Base-by-base conservation (phyloP, 2,113 vertebrate genomes). In the Phyllopteryx taeniolatus region DNA sequence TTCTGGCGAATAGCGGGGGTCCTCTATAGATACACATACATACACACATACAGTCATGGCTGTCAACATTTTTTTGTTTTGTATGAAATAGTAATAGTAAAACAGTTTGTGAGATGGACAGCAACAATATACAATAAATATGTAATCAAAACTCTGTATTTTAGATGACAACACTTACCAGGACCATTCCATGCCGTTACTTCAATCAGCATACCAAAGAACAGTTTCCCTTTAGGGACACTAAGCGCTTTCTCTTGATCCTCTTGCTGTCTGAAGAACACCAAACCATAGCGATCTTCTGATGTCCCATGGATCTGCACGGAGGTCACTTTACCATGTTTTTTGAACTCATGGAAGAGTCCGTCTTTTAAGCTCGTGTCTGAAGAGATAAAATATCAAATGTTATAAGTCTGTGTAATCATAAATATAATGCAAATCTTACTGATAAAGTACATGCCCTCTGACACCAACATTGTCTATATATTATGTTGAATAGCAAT, bases 301-400 rank as follows among this genome's bases (percentile, higher is more conserved):
- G 95, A 96, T 4, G 96, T 91, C 42, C 98, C 98, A 0, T 99
- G 98, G 73, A 99, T 99, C 90, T 99, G 98, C 77, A 99, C 98
- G 0, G 98, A 99, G 0, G 97, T 99, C 85, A 99, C 98, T 90
- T 99, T 99, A 8, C 98, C 98, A 19, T 98, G 96, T 83, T 99
- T 99, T 91, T 99, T 99, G 91, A 99, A 99, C 86, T 99, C 98
- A 6, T 99, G 98, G 90, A 99, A 99, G 86, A 99, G 95, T 78
- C 98, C 98, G 83, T 99, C 98, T 88, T 99, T 99, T 91, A 99
- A 95, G 92, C 98, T 99, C 86, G 97, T 98, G 86, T 99, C 98
- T 99, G 75, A 5, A 3, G 8, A 79, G 7, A 27, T 39, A 43
- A 56, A 20, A 17, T 5, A 27, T 42, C n/a, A 5, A 8, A 65